Evolutionary conservation across 2,113 vertebrate genomes (phyloP), one percentile per base, ranked within the genome.

Genomic region (Cyphomyrus discorhynchus): DNA sequence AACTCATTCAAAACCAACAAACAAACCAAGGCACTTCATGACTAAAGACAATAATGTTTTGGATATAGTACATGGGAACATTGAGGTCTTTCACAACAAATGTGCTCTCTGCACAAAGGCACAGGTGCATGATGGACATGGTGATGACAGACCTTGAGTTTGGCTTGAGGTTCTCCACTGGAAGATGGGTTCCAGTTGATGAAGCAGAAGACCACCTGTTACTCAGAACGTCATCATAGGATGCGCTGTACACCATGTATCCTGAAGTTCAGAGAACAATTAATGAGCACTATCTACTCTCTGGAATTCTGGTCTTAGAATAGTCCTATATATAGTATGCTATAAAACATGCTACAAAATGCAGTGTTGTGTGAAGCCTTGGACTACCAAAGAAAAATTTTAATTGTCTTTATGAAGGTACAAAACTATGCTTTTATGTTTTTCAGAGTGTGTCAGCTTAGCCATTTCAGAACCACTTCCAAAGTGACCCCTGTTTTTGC

Each of bases 111-210:
- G 82, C 17, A 42, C 74, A 19, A 15, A 80, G 74, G 35, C 15
- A 19, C n/a, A 84, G 9, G 46, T 24, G 21, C 42, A 84, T 24
- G 19, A 46, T 2, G 86, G 49, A 88, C 56, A 49, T 53, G 5
- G 62, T 46, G 42, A 47, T 5, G 53, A 90, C 90, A 88, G 94
- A 99, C 98, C 98, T 97, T 50, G 98, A 98, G 91, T 99, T 99
- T 87, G 98, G 98, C 91, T 99, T 99, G 93, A 99, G 96, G 92
- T 99, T 99, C 96, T 99, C 98, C 91, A 99, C 96, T 27, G 98
- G 94, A 91, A 99, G 94, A 89, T 98, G 97, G 45, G 97, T 97
- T 88, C 96, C 96, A 3, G 93, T 96, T 4, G 97, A 95, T 39
- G 94, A 45, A 53, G 93, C 96, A 1, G 97, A 94, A 53, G 98